Evolutionary conservation across 2,888 invertebrate species (phyloP).

Genomic region (Diaperis boleti): DNA sequence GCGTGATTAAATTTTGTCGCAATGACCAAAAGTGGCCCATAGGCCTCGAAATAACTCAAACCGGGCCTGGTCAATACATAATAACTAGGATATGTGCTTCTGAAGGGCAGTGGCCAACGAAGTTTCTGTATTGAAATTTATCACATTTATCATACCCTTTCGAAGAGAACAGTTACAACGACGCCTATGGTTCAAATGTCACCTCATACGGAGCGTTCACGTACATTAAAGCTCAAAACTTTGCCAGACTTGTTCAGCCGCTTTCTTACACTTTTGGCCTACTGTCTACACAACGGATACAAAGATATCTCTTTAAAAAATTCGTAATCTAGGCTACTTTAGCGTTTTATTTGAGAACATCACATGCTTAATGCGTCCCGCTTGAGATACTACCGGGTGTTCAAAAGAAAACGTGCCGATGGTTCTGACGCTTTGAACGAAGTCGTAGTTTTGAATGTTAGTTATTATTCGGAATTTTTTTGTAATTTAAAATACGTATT

Average conservation of each 20-base stretch:
- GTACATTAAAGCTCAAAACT: not conserved
- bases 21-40: constrained; percentile 15
- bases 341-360: constrained; percentile 28
- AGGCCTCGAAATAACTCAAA: constrained; percentile 25
- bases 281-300: constrained; percentile 10
- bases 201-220: not conserved
- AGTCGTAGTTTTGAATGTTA: too few relatives aligned
- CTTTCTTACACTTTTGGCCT: constrained; percentile 15
- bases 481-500: too few relatives aligned
- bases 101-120: constrained; percentile 63
- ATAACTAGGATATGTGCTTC: constrained; percentile 59
- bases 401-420: too few relatives aligned
- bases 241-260: constrained; percentile 15
- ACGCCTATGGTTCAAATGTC: constrained; percentile 14
- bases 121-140: constrained; percentile 65
- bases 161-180: constrained; percentile 17
- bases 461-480: too few relatives aligned
- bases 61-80: constrained; percentile 28
- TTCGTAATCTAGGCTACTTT: constrained; percentile 20
- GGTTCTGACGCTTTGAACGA: too few relatives aligned
- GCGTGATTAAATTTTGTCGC: constrained; percentile 33
- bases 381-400: too few relatives aligned
- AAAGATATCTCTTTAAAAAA: constrained; percentile 25
- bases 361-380: constrained; percentile 34
- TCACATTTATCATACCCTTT: constrained; percentile 41